Evolutionary conservation across 2,888 invertebrate genomes (phyloP).

Genomic region (Microctonus hyperodae): DNA sequence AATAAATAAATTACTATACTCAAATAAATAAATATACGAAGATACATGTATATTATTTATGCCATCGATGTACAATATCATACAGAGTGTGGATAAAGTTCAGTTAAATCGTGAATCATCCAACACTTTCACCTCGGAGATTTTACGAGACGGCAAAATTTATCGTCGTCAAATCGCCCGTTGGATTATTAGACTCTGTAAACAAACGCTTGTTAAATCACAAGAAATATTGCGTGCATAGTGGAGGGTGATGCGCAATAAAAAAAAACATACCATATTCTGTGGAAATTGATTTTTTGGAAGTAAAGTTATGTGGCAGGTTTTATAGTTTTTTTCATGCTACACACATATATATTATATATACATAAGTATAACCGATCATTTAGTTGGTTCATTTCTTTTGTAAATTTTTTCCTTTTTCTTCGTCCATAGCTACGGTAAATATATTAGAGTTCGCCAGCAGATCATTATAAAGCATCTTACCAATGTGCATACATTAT

Average conservation of each 20-base stretch:
- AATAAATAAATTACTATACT: too few relatives aligned
- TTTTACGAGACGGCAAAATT: conserved; percentile 52
- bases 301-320: conserved; percentile 14
- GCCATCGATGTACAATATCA: not conserved
- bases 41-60: not conserved
- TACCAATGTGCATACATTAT: conserved; percentile 60
- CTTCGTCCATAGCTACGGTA: not conserved
- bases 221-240: conserved; percentile 17
- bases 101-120: conserved; percentile 23
- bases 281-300: conserved; percentile 19
- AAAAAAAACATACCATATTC: not conserved
- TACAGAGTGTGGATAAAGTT: conserved; percentile 7
- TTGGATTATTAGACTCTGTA: conserved; percentile 53
- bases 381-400: conserved; percentile 12
- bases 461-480: conserved; percentile 43
- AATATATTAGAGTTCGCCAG: conserved; percentile 20
- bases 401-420: not conserved
- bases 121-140: conserved; percentile 32
- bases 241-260: not conserved
- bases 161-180: conserved; percentile 47
- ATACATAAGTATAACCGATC: conserved; percentile 3
- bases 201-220: conserved; percentile 40
- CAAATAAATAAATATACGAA: not conserved
- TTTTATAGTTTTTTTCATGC: conserved; percentile 22
- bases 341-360: conserved; percentile 9